Evolutionary conservation across 2,797 vertebrate species (phyloP).

Genomic region (Peromyscus nudipes): DNA sequence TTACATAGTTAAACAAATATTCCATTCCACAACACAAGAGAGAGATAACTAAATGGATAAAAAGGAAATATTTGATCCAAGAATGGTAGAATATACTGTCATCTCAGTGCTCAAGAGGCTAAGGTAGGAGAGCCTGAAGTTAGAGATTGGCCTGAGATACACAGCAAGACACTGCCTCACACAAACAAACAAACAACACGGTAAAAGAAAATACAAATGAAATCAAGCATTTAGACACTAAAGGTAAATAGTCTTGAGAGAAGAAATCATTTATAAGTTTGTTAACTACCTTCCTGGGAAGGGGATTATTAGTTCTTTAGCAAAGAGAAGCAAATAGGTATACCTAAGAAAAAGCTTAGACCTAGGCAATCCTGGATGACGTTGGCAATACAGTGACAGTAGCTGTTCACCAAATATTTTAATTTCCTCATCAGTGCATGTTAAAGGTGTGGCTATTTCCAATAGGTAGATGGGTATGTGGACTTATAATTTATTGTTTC

Average conservation of each 20-base stretch:
- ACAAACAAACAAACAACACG: neutral
- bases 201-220: neutral
- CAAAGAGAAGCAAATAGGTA: neutral
- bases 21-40: neutral
- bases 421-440: neutral
- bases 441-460: neutral
- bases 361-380: neutral
- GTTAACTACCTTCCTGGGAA: neutral
- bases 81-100: neutral
- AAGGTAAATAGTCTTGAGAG: neutral
- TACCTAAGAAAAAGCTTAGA: neutral
- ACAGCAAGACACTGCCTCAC: neutral
- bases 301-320: neutral
- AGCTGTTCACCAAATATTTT: neutral
- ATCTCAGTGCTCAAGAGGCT: neutral
- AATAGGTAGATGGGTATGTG: neutral
- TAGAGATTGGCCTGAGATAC: neutral
- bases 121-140: neutral
- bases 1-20: neutral
- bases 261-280: neutral
- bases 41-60: neutral
- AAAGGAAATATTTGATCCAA: neutral
- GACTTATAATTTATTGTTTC: neutral
- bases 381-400: neutral
- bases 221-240: constrained; percentile 1